Percentiles rank a stretch among this genome's conserved stretches.
Evolutionary conservation across 2,113 vertebrate species (phyloP).

Genomic region (Marcusenius ussheri): DNA sequence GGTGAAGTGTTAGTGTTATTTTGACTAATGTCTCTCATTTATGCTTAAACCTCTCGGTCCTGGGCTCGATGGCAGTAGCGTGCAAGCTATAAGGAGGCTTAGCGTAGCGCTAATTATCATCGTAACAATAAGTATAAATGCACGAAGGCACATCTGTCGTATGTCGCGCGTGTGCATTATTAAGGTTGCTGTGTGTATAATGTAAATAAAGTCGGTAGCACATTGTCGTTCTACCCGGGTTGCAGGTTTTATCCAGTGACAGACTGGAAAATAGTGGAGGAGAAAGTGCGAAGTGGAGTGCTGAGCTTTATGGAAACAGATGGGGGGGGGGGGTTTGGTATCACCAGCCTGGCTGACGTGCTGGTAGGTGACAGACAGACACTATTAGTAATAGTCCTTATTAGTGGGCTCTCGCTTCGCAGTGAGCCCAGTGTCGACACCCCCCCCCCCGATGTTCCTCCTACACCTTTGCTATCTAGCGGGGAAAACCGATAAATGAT

Average conservation of each 20-base stretch:
- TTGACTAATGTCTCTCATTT: not conserved
- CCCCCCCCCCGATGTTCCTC: slow-evolving; percentile 40
- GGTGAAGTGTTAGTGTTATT: slow-evolving; percentile 10
- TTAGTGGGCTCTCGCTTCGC: slow-evolving; percentile 50
- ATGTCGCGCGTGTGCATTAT: not conserved
- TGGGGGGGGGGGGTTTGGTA: slow-evolving; percentile 44
- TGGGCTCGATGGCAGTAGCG: not conserved
- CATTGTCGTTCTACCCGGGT: slow-evolving; percentile 36
- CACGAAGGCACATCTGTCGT: not conserved
- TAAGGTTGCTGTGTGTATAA: not conserved
- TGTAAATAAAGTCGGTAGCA: slow-evolving; percentile 31
- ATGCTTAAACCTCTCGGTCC: not conserved
- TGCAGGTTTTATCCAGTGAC: slow-evolving; percentile 45
- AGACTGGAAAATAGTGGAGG: slow-evolving; percentile 46
- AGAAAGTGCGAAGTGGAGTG: slow-evolving; percentile 43
- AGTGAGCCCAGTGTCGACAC: slow-evolving; percentile 55
- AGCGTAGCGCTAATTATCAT: not conserved
- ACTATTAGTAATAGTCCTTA: slow-evolving; percentile 65
- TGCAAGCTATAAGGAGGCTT: not conserved
- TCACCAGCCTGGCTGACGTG: slow-evolving; percentile 51
- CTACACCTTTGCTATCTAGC: slow-evolving; percentile 58
- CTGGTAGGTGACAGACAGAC: slow-evolving; percentile 63
- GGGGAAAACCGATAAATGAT: slow-evolving; percentile 48
- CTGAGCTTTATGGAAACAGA: slow-evolving; percentile 53
- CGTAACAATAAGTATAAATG: not conserved